phyloP scores from a whole-genome alignment of 2,113 vertebrate genomes.

The Grammomys dolichurus region DNA sequence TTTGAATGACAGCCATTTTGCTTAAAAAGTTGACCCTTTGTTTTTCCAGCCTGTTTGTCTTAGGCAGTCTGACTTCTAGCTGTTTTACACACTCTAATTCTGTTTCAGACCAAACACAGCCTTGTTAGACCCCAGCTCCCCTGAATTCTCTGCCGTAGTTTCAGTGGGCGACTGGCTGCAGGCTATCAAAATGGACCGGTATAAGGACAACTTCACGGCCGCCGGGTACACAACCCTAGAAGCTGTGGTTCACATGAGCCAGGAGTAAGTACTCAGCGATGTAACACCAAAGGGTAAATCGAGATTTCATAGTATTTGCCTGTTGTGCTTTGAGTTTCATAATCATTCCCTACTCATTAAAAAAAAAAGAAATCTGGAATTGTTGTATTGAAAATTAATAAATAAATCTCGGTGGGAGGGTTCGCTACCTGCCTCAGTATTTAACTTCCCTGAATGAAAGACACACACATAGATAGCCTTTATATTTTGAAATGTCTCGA shows the following conservation, averaged over 20 bases:
- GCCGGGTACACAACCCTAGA: constrained; percentile 96
- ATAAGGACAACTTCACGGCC: constrained; percentile 97
- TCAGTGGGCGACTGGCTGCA: constrained; percentile 97
- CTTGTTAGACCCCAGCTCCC: constrained; percentile 95
- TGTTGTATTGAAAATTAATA: no score
- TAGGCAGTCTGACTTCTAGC: neutral
- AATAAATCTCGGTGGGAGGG: no score
- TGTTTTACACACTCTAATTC: constrained; percentile 60
- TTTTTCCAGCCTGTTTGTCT: neutral
- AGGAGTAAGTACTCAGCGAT: constrained; percentile 94
- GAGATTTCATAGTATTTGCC: constrained; percentile 88
- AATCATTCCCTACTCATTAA: constrained; percentile 85
- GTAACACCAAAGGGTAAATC: constrained; percentile 89
- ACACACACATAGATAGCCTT: no score
- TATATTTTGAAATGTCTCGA: no score
- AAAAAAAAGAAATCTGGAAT: constrained; percentile 14
- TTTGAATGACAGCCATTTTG: neutral
- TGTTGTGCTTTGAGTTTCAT: constrained; percentile 87
- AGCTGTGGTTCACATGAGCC: constrained; percentile 96
- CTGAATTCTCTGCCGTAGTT: constrained; percentile 92
- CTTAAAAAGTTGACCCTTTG: neutral
- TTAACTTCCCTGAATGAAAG: no score
- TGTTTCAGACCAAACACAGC: constrained; percentile 92
- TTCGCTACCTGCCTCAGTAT: no score
- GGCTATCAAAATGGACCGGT: constrained; percentile 98